Base-by-base conservation (phyloP, 2,113 vertebrate species). In the Psophia crepitans region DNA sequence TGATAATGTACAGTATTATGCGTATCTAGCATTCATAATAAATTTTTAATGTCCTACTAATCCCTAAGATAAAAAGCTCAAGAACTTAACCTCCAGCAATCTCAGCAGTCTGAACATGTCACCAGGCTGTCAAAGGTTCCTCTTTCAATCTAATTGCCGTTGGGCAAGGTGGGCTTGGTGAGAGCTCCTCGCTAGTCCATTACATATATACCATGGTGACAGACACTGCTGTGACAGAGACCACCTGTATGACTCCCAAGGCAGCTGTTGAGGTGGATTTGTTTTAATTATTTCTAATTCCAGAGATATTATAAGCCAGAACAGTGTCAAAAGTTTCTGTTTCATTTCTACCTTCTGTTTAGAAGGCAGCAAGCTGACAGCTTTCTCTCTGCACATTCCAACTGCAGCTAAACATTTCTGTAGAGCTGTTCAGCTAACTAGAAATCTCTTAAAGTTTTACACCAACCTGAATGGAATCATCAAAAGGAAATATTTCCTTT, bases 171-270 rank as follows among this genome's bases (percentile, higher is more conserved):
- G 95, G 95, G 76, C 97, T 96, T 95, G 73, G 84, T 81, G 73
- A 91, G 80, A 92, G 84, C 93, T 90, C 60, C 94, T 96, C 66
- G 19, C 86, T 82, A 88, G 96, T 93, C 70, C 89, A 90, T 98
- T 97, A 98, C 97, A 97, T 95, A 87, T 97, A 93, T 65, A 54
- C 80, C 63, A 30, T 12, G 39, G 97, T 97, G 97, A 98, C 95
- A 98, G 97, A 96, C 94, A 96, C 94, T 96, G 94, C 97, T 91
- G 97, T 97, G 98, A 98, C 97, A 96, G 95, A 98, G 98, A 98
- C 98, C 98, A 99, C 98, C 98, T 98, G 97, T 98, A 98, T 97
- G 96, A 96, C 97, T 98, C 98, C 98, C 98, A 98, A 97, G 98
- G 98, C 98, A 98, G 97, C 98, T 97, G 97, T 96, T 96, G 96